Evolutionary conservation across 2,113 vertebrate species (phyloP).

Genomic region (Diadophis punctatus): DNA sequence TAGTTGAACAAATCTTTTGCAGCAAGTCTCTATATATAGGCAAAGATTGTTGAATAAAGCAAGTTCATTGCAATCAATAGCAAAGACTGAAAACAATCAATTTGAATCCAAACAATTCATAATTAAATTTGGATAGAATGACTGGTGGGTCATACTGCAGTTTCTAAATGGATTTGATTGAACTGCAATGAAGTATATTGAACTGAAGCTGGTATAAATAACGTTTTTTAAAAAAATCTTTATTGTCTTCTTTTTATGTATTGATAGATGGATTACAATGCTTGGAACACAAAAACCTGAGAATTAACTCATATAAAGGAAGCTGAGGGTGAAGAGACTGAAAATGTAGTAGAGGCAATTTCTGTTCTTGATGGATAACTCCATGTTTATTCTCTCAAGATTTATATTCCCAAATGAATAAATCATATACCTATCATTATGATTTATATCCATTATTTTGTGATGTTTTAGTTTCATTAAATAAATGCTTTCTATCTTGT

Average conservation of each 20-base stretch:
- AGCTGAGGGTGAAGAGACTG: not conserved
- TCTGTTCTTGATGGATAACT: slow-evolving; percentile 6
- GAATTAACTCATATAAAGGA: slow-evolving; percentile 18
- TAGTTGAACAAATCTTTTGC: accelerated
- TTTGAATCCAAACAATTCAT: slow-evolving; percentile 61
- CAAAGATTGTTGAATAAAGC: slow-evolving; percentile 42
- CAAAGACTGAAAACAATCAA: slow-evolving; percentile 64
- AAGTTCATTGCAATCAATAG: slow-evolving; percentile 60
- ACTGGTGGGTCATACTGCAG: slow-evolving; percentile 61
- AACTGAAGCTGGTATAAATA: slow-evolving; percentile 53
- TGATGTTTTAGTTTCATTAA: not conserved
- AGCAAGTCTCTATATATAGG: slow-evolving; percentile 19
- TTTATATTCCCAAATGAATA: not conserved
- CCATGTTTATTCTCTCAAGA: not conserved
- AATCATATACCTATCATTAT: not conserved
- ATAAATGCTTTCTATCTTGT: slow-evolving; percentile 1
- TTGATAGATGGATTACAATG: slow-evolving; percentile 39
- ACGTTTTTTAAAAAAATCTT: slow-evolving; percentile 43
- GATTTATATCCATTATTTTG: slow-evolving; percentile 16
- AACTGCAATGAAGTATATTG: slow-evolving; percentile 55
- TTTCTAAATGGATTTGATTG: slow-evolving; percentile 63
- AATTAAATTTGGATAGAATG: slow-evolving; percentile 63
- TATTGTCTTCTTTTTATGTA: slow-evolving; percentile 21
- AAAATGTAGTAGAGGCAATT: not conserved
- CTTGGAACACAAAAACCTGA: not conserved